Evolutionary conservation across 2,797 vertebrate genomes (phyloP).

Genomic region (Fratercula arctica): DNA sequence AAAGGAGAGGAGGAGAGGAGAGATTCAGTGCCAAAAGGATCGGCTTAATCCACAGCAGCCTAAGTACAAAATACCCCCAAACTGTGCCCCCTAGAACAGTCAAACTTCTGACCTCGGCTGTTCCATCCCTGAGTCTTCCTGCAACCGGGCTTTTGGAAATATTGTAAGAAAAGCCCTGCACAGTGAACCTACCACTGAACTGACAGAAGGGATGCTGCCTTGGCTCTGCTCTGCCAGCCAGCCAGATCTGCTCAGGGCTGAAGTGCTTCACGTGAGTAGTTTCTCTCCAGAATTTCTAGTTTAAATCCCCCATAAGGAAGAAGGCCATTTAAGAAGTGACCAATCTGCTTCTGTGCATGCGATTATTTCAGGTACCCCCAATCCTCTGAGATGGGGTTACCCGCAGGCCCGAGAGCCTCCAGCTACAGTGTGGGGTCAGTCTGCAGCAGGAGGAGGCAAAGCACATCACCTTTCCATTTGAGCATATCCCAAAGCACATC

Average conservation of each 20-base stretch:
- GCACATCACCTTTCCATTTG: no score
- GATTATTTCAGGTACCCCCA: neutral
- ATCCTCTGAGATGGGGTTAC: neutral
- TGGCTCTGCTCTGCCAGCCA: neutral
- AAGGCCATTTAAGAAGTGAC: neutral
- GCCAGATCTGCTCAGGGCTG: neutral
- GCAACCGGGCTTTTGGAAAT: neutral
- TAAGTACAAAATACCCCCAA: neutral
- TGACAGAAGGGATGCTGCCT: neutral
- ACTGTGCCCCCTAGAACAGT: accelerated
- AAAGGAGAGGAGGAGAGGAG: neutral
- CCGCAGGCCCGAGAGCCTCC: neutral
- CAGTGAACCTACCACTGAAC: neutral
- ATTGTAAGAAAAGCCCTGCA: neutral
- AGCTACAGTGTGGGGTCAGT: neutral
- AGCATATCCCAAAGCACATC: neutral
- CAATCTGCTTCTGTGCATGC: accelerated
- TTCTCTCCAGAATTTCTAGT: neutral
- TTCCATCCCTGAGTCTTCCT: neutral
- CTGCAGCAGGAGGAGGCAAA: neutral
- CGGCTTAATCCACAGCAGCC: neutral
- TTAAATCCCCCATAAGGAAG: neutral
- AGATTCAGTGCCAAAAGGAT: neutral
- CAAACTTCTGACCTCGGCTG: neutral
- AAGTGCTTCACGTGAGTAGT: neutral